A percentile compares a stretch with the other conserved stretches of the same genome.
Conservation (phyloP, 2,797 vertebrate genomes). For the Pangasius sanitwongsei region DNA sequence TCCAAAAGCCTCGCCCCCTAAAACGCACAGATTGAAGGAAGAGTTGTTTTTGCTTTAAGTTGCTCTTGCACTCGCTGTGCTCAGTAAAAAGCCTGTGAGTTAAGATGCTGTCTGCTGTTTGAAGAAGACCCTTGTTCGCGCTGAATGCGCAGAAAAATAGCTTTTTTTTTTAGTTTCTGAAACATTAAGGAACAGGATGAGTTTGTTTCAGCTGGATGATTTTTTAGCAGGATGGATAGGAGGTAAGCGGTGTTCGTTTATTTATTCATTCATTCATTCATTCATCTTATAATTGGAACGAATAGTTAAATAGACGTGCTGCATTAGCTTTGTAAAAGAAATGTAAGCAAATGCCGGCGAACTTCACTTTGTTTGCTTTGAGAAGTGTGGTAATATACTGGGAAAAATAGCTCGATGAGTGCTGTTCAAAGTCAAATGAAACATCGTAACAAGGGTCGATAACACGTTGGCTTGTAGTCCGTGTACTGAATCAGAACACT, state of each 20-base stretch:
- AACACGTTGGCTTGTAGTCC: not conserved
- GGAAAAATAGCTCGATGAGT: not conserved
- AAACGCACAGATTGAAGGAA: conserved; percentile 18
- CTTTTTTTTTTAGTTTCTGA: not conserved
- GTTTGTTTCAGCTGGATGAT: conserved; percentile 81
- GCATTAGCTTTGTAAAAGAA: not conserved
- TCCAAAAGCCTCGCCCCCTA: conserved; percentile 5
- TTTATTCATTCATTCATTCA: not conserved
- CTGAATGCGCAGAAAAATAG: not conserved
- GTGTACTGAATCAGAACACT: not conserved
- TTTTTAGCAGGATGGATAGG: conserved; percentile 90
- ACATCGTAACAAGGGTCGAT: not conserved
- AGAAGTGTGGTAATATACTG: not conserved
- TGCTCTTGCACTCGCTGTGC: not conserved
- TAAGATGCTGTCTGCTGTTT: not conserved
- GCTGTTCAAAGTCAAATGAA: conserved; percentile 19
- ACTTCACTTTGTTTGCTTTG: not conserved
- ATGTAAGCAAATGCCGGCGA: not conserved
- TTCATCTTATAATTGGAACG: not conserved
- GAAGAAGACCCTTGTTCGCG: not conserved
- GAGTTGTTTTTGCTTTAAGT: conserved; percentile 1
- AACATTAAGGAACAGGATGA: conserved; percentile 61
- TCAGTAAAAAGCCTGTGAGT: not conserved
- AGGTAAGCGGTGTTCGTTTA: conserved; percentile 75
- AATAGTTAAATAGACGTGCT: not conserved